Evolutionary conservation across 2,113 vertebrate genomes (phyloP).

Genomic region (Penelope pileata): DNA sequence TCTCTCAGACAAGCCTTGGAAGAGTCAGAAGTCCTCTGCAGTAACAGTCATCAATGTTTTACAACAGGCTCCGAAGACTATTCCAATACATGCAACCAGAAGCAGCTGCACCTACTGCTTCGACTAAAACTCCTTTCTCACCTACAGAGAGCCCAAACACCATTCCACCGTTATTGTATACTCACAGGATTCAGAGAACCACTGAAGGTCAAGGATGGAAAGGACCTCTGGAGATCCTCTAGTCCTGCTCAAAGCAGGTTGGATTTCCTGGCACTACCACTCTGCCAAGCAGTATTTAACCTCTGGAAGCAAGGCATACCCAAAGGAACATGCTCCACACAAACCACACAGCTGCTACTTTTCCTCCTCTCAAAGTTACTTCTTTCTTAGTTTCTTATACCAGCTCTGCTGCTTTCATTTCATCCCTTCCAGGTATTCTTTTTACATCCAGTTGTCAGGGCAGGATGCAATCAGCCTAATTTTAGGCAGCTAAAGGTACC

Average conservation of each 20-base stretch:
- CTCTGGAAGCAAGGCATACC: neutral
- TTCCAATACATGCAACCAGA: neutral
- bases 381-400: neutral
- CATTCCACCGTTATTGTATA: neutral
- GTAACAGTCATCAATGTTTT: neutral
- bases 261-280: neutral
- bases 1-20: neutral
- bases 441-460: neutral
- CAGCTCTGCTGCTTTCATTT: neutral
- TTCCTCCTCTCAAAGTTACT: neutral
- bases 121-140: neutral
- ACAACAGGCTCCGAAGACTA: neutral
- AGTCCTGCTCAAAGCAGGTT: neutral
- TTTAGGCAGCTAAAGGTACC: neutral
- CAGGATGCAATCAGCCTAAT: neutral
- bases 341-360: neutral
- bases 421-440: neutral
- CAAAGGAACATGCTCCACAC: neutral
- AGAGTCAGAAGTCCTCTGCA: neutral
- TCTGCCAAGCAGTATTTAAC: neutral
- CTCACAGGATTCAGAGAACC: neutral
- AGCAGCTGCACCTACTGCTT: neutral
- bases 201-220: neutral
- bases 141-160: neutral
- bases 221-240: neutral